These are phyloP conservation scores for Vulpes lagopus DNA, from an alignment of 2,113 vertebrate species.

Conservation along the genomic window DNA sequence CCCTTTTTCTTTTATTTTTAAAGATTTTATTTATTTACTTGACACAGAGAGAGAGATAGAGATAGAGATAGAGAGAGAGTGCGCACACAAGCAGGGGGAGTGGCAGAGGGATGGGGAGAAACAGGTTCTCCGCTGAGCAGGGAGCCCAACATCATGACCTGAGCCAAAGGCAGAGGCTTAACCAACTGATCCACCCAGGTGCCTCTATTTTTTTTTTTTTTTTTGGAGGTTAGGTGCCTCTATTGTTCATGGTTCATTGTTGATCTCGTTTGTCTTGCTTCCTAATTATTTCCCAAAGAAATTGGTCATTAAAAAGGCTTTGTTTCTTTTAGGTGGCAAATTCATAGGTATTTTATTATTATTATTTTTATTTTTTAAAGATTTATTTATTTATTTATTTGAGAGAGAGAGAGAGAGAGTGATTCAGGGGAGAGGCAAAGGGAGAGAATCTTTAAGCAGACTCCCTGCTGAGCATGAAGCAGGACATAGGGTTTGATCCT, in stretches of 20 bases:
- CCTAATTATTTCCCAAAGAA: slow-evolving; percentile 47
- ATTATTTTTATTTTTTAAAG: not conserved
- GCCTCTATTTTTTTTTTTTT: too few relatives aligned
- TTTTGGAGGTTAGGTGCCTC: too few relatives aligned
- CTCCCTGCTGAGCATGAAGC: not conserved
- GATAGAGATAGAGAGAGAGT: too few relatives aligned
- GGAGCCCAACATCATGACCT: too few relatives aligned
- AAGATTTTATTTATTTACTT: too few relatives aligned
- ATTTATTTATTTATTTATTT: not conserved
- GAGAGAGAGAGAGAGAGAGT: not conserved
- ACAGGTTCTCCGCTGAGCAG: too few relatives aligned
- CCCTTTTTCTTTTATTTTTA: too few relatives aligned
- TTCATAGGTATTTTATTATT: not conserved
- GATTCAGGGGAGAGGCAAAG: not conserved
- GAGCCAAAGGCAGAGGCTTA: too few relatives aligned
- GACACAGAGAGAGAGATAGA: too few relatives aligned
- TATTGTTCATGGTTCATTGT: not conserved
- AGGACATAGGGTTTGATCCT: not conserved
- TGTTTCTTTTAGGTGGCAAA: slow-evolving; percentile 5
- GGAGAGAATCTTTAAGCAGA: not conserved
- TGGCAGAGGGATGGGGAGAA: too few relatives aligned
- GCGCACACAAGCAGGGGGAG: too few relatives aligned
- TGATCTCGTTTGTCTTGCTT: not conserved
- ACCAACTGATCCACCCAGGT: too few relatives aligned
- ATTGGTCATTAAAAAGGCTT: not conserved